Conservation (phyloP, 2,888 invertebrate species). For the Eupithecia centaureata region DNA sequence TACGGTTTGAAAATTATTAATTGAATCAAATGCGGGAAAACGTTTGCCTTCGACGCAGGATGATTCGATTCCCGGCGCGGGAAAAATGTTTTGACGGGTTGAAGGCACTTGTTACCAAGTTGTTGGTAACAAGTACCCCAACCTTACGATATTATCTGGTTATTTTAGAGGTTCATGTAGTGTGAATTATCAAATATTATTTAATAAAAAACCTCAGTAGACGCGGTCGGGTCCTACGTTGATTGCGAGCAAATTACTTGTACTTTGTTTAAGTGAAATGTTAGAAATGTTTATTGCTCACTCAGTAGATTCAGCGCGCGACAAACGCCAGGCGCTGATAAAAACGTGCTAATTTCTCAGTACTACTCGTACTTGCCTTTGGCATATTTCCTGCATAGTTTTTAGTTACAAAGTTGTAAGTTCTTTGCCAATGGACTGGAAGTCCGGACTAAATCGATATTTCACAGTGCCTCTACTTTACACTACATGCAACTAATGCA, state of each 20-base stretch:
- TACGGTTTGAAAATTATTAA: not conserved
- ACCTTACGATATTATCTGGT: no score
- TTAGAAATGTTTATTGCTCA: not conserved
- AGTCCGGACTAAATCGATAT: slow-evolving; percentile 26
- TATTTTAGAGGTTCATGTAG: not conserved
- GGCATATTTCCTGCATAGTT: not conserved
- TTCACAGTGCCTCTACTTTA: slow-evolving; percentile 18
- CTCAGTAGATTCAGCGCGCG: not conserved
- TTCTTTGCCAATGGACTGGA: slow-evolving; percentile 8
- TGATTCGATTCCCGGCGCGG: not conserved
- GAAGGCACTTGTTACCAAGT: not conserved
- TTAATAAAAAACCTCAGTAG: not conserved
- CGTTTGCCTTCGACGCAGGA: not conserved
- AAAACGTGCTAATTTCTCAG: slow-evolving; percentile 2
- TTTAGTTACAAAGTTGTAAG: not conserved
- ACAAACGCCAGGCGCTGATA: not conserved
- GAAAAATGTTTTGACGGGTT: not conserved
- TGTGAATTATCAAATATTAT: not conserved
- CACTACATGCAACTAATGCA: no score
- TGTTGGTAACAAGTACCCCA: no score
- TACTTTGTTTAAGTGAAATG: not conserved
- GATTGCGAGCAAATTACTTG: not conserved
- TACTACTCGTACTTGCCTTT: not conserved
- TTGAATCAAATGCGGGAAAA: not conserved
- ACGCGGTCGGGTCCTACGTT: not conserved